Evolutionary conservation across 2,113 vertebrate genomes (phyloP).

Genomic region (Perca flavescens): DNA sequence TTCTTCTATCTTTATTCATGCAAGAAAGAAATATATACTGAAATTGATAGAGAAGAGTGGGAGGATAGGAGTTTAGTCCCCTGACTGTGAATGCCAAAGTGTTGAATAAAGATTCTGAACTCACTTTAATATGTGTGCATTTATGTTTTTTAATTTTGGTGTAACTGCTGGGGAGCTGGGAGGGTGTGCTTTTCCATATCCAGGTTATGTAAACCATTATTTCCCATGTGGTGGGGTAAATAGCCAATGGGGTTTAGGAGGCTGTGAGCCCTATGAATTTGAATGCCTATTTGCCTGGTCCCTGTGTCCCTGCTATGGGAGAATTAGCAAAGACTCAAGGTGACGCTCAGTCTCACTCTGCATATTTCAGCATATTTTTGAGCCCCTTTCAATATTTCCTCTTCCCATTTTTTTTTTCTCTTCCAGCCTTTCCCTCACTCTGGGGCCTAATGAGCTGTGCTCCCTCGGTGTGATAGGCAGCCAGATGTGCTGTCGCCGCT

Average conservation of each 20-base stretch:
- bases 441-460: slow-evolving; percentile 71
- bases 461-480: slow-evolving; percentile 50
- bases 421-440: slow-evolving; percentile 38
- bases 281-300: slow-evolving; percentile 60
- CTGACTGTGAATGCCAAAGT: slow-evolving; percentile 35
- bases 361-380: slow-evolving; percentile 60
- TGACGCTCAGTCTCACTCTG: slow-evolving; percentile 50
- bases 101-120: slow-evolving; percentile 49
- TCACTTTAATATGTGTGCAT: slow-evolving; percentile 54
- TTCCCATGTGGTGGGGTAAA: slow-evolving; percentile 70
- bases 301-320: slow-evolving; percentile 38
- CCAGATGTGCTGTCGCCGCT: slow-evolving; percentile 66
- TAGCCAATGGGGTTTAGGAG: slow-evolving; percentile 60
- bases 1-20: slow-evolving; percentile 28
- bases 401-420: slow-evolving; percentile 3
- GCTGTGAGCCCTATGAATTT: slow-evolving; percentile 71
- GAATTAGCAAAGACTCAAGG: slow-evolving; percentile 67
- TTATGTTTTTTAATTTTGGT: slow-evolving; percentile 67
- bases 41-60: slow-evolving; percentile 7
- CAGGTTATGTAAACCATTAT: slow-evolving; percentile 75
- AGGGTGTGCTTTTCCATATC: slow-evolving; percentile 67
- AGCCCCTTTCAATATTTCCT: slow-evolving; percentile 20
- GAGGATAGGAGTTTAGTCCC: slow-evolving; percentile 20
- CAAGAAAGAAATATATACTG: slow-evolving; percentile 5
- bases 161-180: slow-evolving; percentile 19